A percentile compares a stretch with the other conserved stretches of the same genome.
phyloP scores from a whole-genome alignment of 2,113 vertebrate species.

The Perognathus longimembris region DNA sequence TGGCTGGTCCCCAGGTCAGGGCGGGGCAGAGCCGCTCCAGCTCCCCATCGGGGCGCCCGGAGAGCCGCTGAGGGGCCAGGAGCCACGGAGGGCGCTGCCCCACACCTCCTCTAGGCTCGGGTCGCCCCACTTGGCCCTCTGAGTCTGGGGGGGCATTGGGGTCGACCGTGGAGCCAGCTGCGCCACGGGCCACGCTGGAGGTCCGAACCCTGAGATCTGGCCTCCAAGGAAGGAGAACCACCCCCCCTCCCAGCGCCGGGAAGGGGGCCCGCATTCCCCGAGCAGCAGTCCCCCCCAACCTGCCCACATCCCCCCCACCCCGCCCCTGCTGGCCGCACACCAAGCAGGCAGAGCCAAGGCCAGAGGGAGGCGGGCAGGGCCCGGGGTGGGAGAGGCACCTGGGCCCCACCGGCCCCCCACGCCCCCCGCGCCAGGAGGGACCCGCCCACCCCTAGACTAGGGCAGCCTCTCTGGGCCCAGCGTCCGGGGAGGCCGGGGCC shows the following conservation, averaged over 20 bases:
- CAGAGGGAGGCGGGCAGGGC: too few species aligned
- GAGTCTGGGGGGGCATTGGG: background rate
- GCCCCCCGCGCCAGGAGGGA: rapidly evolving
- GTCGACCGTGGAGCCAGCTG: background rate
- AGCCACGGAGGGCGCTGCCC: too few species aligned
- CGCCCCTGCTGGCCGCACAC: too few species aligned
- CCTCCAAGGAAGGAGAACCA: background rate
- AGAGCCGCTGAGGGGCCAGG: background rate
- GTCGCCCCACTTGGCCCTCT: background rate
- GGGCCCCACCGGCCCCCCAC: too few species aligned
- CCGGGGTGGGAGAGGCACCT: too few species aligned
- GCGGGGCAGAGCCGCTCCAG: rapidly evolving
- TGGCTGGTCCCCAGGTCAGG: too few species aligned
- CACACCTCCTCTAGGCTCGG: background rate
- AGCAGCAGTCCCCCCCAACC: background rate
- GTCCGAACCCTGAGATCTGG: background rate
- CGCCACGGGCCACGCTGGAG: background rate
- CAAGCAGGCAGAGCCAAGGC: too few species aligned
- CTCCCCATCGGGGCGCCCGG: rapidly evolving
- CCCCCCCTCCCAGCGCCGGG: rapidly evolving
- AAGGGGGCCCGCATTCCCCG: background rate
- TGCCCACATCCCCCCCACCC: too few species aligned
- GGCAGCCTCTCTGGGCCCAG: background rate
- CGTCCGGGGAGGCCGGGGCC: background rate
- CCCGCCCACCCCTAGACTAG: too few species aligned